Conservation (phyloP, 2,888 invertebrate species). For the Bugula neritina region DNA sequence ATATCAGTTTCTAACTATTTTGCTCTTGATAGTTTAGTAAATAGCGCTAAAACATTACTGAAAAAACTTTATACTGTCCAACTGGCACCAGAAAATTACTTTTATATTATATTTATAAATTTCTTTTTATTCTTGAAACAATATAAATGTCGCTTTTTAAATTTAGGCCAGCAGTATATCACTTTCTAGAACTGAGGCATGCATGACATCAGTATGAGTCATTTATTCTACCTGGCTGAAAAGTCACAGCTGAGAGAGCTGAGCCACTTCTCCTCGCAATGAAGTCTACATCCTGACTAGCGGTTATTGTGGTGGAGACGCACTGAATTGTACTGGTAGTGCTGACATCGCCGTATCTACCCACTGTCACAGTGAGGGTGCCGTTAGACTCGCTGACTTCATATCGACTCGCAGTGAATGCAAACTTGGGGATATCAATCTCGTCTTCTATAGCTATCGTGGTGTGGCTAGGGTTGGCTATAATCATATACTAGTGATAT, state of each 20-base stretch:
- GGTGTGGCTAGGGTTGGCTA: constrained; percentile 36
- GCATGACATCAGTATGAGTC: no score
- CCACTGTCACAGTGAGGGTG: constrained; percentile 33
- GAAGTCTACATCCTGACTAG: constrained; percentile 3
- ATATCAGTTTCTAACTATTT: no score
- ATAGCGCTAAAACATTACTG: no score
- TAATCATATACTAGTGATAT: no score
- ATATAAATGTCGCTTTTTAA: no score
- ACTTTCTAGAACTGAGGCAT: no score
- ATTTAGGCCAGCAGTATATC: no score
- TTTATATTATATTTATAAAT: no score
- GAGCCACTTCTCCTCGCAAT: constrained; percentile 40
- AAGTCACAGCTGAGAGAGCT: constrained; percentile 43
- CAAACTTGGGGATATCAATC: constrained; percentile 43
- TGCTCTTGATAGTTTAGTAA: no score
- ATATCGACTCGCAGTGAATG: constrained; percentile 44
- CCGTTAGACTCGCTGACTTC: constrained; percentile 45
- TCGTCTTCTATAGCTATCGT: constrained; percentile 33
- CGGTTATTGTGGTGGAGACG: neutral
- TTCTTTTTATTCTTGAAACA: no score
- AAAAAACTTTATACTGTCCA: no score
- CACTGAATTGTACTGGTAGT: constrained; percentile 5
- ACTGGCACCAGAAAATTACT: no score
- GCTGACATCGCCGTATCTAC: constrained; percentile 1
- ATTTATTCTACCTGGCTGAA: constrained; percentile 49